Percentiles rank a stretch among this genome's conserved stretches.
Evolutionary conservation across 2,888 invertebrate species (phyloP).

Genomic region (Drosophila subsilvestris): DNA sequence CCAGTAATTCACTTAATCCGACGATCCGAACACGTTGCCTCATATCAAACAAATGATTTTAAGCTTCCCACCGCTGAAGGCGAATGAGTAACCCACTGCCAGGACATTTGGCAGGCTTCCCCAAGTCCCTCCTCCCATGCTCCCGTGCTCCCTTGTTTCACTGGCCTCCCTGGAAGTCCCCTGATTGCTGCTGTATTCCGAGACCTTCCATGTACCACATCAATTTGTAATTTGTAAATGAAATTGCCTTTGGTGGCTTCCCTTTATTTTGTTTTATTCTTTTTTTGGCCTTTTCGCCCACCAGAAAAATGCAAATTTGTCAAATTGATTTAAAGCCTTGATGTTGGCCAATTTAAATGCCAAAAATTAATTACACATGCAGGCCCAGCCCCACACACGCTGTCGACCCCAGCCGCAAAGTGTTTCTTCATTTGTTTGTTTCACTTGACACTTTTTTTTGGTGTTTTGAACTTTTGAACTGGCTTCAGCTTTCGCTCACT

Average conservation of each 20-base stretch:
- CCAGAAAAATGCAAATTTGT: slow-evolving; percentile 65
- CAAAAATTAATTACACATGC: slow-evolving; percentile 73
- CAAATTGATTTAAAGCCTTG: slow-evolving; percentile 71
- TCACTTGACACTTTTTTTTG: slow-evolving; percentile 29
- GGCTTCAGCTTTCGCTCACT: slow-evolving; percentile 3
- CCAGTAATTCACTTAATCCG: slow-evolving; percentile 46
- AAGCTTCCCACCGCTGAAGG: slow-evolving; percentile 1
- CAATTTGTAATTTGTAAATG: slow-evolving; percentile 75
- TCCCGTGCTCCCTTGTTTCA: not conserved
- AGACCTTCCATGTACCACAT: slow-evolving; percentile 44
- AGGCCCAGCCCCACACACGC: slow-evolving; percentile 26
- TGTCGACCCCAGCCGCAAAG: slow-evolving; percentile 7
- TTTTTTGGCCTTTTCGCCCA: slow-evolving; percentile 23
- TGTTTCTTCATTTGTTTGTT: slow-evolving; percentile 4
- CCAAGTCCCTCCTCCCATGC: not conserved
- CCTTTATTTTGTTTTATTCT: slow-evolving; percentile 30
- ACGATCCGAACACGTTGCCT: slow-evolving; percentile 30
- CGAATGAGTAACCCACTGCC: slow-evolving; percentile 15
- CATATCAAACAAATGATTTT: slow-evolving; percentile 37
- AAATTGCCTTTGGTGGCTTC: slow-evolving; percentile 62
- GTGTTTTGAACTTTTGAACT: slow-evolving; percentile 27
- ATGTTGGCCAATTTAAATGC: slow-evolving; percentile 69
- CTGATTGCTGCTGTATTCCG: slow-evolving; percentile 40
- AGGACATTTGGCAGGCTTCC: slow-evolving; percentile 32
- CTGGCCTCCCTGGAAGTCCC: slow-evolving; percentile 1